Conservation (phyloP, 37 sponge, comb jelly and placozoan genomes). For the Beroe ovata region DNA sequence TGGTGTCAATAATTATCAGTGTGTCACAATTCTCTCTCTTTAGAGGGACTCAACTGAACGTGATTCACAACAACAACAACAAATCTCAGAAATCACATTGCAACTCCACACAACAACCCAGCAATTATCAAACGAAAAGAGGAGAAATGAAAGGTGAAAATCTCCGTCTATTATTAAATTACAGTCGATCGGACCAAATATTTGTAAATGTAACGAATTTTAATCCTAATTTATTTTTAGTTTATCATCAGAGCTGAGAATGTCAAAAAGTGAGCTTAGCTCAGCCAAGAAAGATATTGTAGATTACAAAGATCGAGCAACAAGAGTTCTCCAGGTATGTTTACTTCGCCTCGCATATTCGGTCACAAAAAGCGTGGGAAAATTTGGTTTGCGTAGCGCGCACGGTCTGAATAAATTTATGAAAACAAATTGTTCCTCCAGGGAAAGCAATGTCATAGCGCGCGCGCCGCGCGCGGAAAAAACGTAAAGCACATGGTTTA, state of each 20-base stretch:
- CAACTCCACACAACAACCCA: background rate
- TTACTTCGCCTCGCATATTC: too few species aligned
- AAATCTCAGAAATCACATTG: background rate
- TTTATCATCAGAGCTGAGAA: background rate
- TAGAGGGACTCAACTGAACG: background rate
- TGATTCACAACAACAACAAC: background rate
- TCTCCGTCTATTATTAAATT: background rate
- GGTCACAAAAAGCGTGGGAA: background rate
- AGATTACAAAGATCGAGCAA: constrained; percentile 9
- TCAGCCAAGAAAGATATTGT: background rate
- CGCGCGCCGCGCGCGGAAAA: background rate
- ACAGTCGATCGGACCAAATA: background rate
- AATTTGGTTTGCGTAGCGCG: background rate
- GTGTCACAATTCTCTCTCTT: too few species aligned
- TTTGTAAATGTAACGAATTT: background rate
- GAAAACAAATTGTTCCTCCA: background rate
- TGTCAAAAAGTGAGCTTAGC: background rate
- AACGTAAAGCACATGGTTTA: background rate
- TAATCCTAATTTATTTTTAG: background rate
- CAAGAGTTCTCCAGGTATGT: background rate
- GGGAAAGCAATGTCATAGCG: background rate
- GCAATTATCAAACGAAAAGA: background rate
- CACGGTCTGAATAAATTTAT: background rate
- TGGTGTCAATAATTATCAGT: too few species aligned
- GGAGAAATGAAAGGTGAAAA: background rate